phyloP scores from a whole-genome alignment of 30 jellyfish, hydroid and myxozoan genomes.

The Aurelia aurita complex sp. Pacific region DNA sequence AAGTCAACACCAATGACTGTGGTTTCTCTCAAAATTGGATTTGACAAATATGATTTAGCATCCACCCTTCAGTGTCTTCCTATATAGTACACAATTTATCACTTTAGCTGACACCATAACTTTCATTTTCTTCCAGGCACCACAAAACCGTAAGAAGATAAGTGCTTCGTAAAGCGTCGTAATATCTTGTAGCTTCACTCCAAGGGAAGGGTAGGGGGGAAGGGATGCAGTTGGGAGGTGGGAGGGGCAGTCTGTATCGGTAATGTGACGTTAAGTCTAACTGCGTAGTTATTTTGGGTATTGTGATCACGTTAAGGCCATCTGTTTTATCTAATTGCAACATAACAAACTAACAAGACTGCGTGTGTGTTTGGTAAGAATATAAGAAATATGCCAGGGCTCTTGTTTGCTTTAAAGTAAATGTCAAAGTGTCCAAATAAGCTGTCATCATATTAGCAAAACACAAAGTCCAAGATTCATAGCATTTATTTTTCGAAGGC shows the following conservation, averaged over 20 bases:
- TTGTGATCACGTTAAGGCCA: slow-evolving; percentile 3
- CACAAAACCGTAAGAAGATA: slow-evolving; percentile 44
- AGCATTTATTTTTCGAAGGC: too few species aligned
- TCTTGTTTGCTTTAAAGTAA: too few species aligned
- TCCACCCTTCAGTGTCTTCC: too few species aligned
- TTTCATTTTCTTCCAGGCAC: slow-evolving; percentile 39
- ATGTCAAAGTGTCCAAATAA: too few species aligned
- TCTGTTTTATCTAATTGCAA: neutral
- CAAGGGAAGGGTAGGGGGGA: slow-evolving; percentile 91
- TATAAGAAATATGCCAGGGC: neutral
- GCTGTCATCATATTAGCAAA: too few species aligned
- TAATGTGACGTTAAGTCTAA: slow-evolving; percentile 39
- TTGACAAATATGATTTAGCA: too few species aligned
- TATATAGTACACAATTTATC: too few species aligned
- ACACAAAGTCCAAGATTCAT: too few species aligned
- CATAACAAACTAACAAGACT: neutral
- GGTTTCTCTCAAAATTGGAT: too few species aligned
- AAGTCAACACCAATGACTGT: too few species aligned
- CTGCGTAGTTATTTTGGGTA: slow-evolving; percentile 55
- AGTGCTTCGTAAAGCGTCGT: slow-evolving; percentile 74
- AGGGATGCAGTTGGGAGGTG: slow-evolving; percentile 75
- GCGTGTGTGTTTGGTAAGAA: neutral
- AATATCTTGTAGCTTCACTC: slow-evolving; percentile 75
- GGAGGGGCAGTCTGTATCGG: slow-evolving; percentile 79
- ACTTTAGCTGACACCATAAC: too few species aligned